Conservation (phyloP, 1,140 invertebrate genomes). For the Plectrocnemia conspersa region DNA sequence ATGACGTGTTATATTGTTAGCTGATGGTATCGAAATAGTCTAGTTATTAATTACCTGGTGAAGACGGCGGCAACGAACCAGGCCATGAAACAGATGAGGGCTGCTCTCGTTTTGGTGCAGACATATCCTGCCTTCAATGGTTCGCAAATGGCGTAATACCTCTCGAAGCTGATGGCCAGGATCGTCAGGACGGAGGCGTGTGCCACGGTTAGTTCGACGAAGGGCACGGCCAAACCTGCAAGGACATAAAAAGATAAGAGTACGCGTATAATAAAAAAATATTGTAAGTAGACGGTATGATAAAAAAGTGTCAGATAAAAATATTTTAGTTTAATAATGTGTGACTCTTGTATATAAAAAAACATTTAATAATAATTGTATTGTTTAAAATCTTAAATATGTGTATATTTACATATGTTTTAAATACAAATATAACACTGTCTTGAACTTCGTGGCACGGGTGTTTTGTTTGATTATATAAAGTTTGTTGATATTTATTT, state of each 20-base stretch:
- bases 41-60: constrained; percentile 63
- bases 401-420: background rate
- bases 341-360: too few relatives aligned
- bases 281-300: too few relatives aligned
- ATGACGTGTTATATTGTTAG: background rate
- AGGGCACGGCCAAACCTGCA: constrained; percentile 83
- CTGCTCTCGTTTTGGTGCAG: constrained; percentile 81
- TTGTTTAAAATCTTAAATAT: constrained; percentile 9
- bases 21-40: background rate
- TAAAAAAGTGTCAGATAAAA: too few relatives aligned
- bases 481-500: too few relatives aligned
- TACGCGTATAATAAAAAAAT: too few relatives aligned
- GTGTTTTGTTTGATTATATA: too few relatives aligned
- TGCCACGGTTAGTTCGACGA: constrained; percentile 87
- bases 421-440: background rate
- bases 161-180: constrained; percentile 87
- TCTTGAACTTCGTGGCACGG: too few relatives aligned
- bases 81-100: constrained; percentile 74
- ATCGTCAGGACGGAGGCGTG: constrained; percentile 92
- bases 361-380: too few relatives aligned
- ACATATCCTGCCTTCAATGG: constrained; percentile 86
- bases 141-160: constrained; percentile 92
- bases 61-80: constrained; percentile 81
- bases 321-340: too few relatives aligned
- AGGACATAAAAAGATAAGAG: too few relatives aligned